Evolutionary conservation across 2,888 invertebrate species (phyloP).

Genomic region (Phlogophora meticulosa): DNA sequence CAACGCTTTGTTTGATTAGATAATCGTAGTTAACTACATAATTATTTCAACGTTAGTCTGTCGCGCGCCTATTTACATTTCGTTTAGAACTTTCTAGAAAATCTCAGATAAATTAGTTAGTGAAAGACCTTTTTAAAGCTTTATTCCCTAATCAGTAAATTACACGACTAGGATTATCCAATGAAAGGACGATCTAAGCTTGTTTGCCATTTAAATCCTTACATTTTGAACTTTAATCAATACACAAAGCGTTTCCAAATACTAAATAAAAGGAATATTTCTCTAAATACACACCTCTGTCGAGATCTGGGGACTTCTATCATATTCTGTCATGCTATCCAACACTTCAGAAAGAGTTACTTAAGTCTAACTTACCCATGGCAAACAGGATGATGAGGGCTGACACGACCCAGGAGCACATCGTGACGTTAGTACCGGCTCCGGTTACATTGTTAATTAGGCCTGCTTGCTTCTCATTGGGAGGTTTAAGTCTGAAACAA

Average conservation of each 20-base stretch:
- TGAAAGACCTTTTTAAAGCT: background rate
- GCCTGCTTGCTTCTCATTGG: constrained; percentile 50
- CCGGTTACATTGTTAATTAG: constrained; percentile 73
- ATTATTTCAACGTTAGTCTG: background rate
- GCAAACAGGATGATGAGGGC: constrained; percentile 85
- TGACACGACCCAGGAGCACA: constrained; percentile 86
- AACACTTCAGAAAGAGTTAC: background rate
- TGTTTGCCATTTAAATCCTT: background rate
- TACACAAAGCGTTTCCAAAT: background rate
- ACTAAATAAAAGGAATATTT: background rate
- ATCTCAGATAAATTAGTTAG: background rate
- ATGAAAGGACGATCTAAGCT: background rate
- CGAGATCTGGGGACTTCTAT: background rate
- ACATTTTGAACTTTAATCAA: too few relatives aligned
- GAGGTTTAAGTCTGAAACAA: constrained; percentile 68
- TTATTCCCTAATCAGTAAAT: background rate
- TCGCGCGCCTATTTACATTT: background rate
- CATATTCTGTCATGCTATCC: background rate
- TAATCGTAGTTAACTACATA: too few relatives aligned
- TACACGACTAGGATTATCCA: background rate
- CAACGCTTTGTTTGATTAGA: background rate
- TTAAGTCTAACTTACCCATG: constrained; percentile 79
- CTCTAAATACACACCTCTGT: too few relatives aligned
- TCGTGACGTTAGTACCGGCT: constrained; percentile 73
- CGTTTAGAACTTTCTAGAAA: background rate